phyloP scores from a whole-genome alignment of 2,797 vertebrate genomes.

The Eremophila alpestris region DNA sequence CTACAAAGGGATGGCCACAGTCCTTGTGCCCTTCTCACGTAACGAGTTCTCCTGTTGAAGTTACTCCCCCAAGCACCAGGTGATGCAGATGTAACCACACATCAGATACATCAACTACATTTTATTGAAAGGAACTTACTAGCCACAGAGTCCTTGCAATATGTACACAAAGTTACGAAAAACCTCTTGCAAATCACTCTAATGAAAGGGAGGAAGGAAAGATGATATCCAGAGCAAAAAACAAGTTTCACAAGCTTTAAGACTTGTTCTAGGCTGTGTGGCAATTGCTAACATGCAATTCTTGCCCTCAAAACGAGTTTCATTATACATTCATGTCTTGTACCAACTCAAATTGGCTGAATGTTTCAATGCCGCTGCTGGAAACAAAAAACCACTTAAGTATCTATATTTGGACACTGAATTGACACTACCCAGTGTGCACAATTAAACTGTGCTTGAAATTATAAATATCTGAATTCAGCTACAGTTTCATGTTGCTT shows the following conservation, averaged over 20 bases:
- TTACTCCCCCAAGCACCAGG: not conserved
- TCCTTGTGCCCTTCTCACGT: not conserved
- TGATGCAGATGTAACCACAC: not conserved
- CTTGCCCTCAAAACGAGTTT: not conserved
- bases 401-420: conserved; percentile 23
- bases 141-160: not conserved
- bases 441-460: conserved; percentile 22
- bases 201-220: not conserved
- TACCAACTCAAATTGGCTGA: not conserved
- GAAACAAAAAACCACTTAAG: not conserved
- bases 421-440: not conserved
- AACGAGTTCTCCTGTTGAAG: not conserved
- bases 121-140: not conserved
- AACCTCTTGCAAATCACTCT: not conserved
- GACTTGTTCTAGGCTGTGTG: not conserved
- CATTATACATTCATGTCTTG: not conserved
- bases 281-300: not conserved
- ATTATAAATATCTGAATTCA: conserved; percentile 22
- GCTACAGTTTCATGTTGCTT: conserved; percentile 10
- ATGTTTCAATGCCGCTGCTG: not conserved
- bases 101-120: not conserved
- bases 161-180: not conserved
- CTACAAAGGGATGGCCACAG: rapidly evolving
- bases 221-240: not conserved
- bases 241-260: not conserved